Evolutionary conservation across 2,113 vertebrate species (phyloP), one percentile per base, ranked within the genome.

Genomic region (Sylvilagus bachmani): DNA sequence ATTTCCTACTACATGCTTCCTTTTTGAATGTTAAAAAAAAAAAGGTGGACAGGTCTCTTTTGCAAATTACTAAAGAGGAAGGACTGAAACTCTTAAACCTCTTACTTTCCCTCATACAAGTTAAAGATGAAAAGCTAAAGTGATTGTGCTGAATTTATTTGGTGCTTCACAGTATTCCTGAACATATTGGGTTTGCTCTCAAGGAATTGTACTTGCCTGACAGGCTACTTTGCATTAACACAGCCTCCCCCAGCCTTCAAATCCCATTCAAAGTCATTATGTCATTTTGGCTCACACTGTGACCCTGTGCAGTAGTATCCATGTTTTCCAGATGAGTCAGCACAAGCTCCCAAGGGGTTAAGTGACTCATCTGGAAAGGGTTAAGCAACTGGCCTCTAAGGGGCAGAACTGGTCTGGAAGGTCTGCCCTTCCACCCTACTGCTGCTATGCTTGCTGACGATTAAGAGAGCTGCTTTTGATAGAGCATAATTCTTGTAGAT

Each of bases 391-490:
- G 13, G 51, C 44, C 62, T 74, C 55, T 78, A 82, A 70, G 38
- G 66, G 75, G 17, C 69, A 79, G 64, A 94, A 73, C 55, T 93
- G 88, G 24, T 84, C 71, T 73, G 49, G 67, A 84, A 51, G 44
- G 21, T 69, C 77, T 77, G 69, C 17, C 93, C 36, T 87, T 55
- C 24, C 80, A 7, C 21, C 66, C 89, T 88, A 64, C 36, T 64
- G 31, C 31, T 21, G 33, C 85, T 53, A 44, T 0, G 3, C 71
- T 92, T 85, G 73, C 78, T 85, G 73, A 80, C 49, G 64, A 90
- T 93, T 90, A 90, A 97, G 64, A 91, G 95, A 62, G 69, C 90
- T 86, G 86, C 95, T 94, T 93, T 96, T 88, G 85, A 69, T 66
- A 89, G 62, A 89, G 36, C 5, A 49, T 74, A 31, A 92, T 92